Evolutionary conservation across 2,888 invertebrate species (phyloP).

Genomic region (Drosophila tripunctata): DNA sequence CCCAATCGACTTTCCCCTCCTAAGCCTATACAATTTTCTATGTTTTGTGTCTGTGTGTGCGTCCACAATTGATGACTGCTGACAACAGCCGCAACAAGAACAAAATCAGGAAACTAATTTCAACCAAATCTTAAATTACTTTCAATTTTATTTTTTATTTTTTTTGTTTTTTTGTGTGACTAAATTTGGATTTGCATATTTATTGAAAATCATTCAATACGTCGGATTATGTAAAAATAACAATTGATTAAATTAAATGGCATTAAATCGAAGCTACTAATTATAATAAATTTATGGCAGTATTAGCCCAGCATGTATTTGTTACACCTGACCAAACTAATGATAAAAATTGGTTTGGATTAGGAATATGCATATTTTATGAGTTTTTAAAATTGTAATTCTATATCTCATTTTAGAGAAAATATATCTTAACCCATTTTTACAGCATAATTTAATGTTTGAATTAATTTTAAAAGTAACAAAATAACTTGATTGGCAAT

Average conservation of each 20-base stretch:
- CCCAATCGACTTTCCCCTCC: neutral
- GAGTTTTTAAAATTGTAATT: no score
- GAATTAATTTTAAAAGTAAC: no score
- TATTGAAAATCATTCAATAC: constrained; percentile 38
- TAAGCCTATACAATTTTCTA: constrained; percentile 7
- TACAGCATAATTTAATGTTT: no score
- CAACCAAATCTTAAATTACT: constrained; percentile 61
- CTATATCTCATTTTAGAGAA: no score
- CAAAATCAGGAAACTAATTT: constrained; percentile 15
- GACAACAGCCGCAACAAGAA: constrained; percentile 49
- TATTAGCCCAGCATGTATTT: no score
- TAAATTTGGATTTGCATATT: constrained; percentile 45
- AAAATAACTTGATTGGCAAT: no score
- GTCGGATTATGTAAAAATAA: constrained; percentile 20
- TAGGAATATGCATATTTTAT: no score
- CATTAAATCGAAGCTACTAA: neutral
- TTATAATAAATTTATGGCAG: neutral
- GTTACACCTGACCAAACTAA: no score
- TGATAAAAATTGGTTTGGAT: no score
- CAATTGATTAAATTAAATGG: constrained; percentile 35
- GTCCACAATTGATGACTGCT: constrained; percentile 67
- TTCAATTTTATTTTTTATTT: no score
- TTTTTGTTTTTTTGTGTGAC: constrained; percentile 13
- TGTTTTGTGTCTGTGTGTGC: constrained; percentile 10
- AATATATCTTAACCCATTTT: no score